phyloP scores from a whole-genome alignment of 2,797 vertebrate species.

The Spea hammondii region DNA sequence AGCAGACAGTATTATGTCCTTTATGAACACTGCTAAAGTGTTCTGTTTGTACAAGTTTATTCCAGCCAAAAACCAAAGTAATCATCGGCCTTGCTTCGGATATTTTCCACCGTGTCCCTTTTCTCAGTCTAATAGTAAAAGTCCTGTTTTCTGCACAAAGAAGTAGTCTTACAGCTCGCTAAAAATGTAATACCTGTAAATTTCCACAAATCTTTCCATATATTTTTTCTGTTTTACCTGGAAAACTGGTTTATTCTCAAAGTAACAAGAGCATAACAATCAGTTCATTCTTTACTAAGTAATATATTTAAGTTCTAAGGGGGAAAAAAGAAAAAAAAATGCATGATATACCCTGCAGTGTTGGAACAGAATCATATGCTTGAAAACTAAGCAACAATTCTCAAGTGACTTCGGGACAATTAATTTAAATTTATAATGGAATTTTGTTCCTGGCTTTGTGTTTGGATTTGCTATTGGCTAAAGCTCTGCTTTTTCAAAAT shows the following conservation, averaged over 20 bases:
- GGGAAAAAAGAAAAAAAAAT: neutral
- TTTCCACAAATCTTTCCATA: constrained; percentile 65
- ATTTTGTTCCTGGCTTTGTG: constrained; percentile 23
- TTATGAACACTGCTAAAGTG: constrained; percentile 54
- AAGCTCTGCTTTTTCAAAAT: constrained; percentile 7
- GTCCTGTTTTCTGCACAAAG: constrained; percentile 61
- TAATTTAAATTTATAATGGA: constrained; percentile 46
- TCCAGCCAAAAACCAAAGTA: constrained; percentile 53
- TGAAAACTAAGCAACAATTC: constrained; percentile 19
- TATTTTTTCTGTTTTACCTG: constrained; percentile 47
- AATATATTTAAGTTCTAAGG: constrained; percentile 25
- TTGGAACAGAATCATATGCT: constrained; percentile 35
- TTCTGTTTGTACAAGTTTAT: constrained; percentile 54
- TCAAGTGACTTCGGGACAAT: constrained; percentile 25
- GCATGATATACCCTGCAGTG: constrained; percentile 39
- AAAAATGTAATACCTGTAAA: constrained; percentile 61
- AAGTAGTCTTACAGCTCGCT: constrained; percentile 60
- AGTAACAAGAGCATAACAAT: constrained; percentile 28
- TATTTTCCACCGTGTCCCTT: constrained; percentile 56
- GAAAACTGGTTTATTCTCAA: constrained; percentile 28
- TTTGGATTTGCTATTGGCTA: constrained; percentile 22
- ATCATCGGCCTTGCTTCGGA: constrained; percentile 51
- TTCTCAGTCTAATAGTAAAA: constrained; percentile 59
- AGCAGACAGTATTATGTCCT: constrained; percentile 42
- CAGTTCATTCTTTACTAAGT: constrained; percentile 34